Evolutionary conservation across 2,888 invertebrate species (phyloP).

Genomic region (Acanthopleura granulata): DNA sequence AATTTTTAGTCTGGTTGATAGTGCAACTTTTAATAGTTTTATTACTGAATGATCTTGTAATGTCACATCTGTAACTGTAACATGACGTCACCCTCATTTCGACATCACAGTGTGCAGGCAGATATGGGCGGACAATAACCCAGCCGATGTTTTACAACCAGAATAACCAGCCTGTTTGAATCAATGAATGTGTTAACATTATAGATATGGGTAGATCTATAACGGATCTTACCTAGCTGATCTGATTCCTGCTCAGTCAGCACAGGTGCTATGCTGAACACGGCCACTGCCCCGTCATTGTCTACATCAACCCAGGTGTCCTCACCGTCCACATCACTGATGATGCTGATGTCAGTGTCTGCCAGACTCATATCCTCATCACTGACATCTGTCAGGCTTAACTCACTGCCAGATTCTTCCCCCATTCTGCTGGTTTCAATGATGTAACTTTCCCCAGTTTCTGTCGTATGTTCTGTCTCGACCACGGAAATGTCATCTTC

Average conservation of each 20-base stretch:
- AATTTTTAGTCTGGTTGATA: too few species aligned
- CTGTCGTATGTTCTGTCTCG: neutral
- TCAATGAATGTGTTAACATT: too few species aligned
- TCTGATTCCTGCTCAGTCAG: neutral
- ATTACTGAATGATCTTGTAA: too few species aligned
- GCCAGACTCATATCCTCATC: neutral
- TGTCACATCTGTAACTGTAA: too few species aligned
- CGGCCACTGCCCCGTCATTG: neutral
- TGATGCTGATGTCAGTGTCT: conserved; percentile 36
- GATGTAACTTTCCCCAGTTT: neutral
- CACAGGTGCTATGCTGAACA: neutral
- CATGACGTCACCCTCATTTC: too few species aligned
- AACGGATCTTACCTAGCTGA: neutral
- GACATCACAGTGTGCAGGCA: too few species aligned
- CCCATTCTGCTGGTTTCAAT: conserved; percentile 11
- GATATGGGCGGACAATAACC: too few species aligned
- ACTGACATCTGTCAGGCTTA: neutral
- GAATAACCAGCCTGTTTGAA: too few species aligned
- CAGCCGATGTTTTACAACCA: too few species aligned
- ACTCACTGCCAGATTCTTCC: neutral
- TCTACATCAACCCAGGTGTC: conserved; percentile 6
- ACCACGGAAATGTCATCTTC: too few species aligned
- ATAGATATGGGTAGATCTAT: too few species aligned
- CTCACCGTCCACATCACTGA: conserved; percentile 31
- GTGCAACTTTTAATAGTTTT: too few species aligned